phyloP scores from a whole-genome alignment of 35 echinoderm and acorn worm species.

The Stichopus chloronotus region DNA sequence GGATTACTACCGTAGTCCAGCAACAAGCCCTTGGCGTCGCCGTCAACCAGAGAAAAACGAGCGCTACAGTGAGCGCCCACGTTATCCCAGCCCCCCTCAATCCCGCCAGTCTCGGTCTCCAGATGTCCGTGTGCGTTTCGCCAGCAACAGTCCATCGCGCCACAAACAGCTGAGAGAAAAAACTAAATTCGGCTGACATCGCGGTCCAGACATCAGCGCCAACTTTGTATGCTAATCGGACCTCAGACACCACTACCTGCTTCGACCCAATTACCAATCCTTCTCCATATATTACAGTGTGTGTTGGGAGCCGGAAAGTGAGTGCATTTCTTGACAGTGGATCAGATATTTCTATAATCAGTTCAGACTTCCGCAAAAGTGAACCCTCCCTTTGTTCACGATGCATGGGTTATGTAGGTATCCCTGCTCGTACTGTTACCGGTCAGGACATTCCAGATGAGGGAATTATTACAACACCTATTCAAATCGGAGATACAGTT shows the following conservation, averaged over 20 bases:
- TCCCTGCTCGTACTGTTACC: neutral
- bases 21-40: too few relatives aligned
- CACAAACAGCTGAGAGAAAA: neutral
- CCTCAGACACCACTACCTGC: neutral
- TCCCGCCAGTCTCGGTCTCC: neutral
- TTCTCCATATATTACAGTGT: neutral
- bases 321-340: neutral
- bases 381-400: neutral
- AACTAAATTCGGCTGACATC: neutral
- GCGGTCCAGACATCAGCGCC: neutral
- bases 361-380: slow-evolving; percentile 15
- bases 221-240: too few relatives aligned
- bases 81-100: too few relatives aligned
- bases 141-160: too few relatives aligned
- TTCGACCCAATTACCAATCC: neutral
- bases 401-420: neutral
- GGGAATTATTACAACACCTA: neutral
- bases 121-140: too few relatives aligned
- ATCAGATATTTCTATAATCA: neutral
- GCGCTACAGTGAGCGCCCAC: too few relatives aligned
- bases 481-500: neutral
- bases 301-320: neutral
- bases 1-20: too few relatives aligned
- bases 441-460: slow-evolving; percentile 6
- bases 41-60: too few relatives aligned